These are phyloP conservation scores for Drosophila monieri DNA, from an alignment of 2,888 invertebrate genomes.

Conservation along the genomic window DNA sequence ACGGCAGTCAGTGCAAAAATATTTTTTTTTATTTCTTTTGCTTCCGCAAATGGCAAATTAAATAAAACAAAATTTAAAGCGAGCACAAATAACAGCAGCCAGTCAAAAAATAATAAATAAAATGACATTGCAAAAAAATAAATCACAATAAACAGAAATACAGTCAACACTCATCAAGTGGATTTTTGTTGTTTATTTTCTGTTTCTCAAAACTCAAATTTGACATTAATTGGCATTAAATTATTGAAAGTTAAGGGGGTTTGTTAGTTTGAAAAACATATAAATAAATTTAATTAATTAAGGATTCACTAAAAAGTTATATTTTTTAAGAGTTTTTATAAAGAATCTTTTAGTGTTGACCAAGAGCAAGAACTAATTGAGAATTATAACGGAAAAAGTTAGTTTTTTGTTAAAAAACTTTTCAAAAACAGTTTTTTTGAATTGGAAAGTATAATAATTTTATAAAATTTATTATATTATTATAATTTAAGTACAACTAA, in stretches of 20 bases:
- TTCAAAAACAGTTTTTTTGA: too few relatives aligned
- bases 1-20: slow-evolving; percentile 29
- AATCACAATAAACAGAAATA: slow-evolving; percentile 4
- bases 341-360: too few relatives aligned
- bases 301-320: too few relatives aligned
- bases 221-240: not conserved
- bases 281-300: too few relatives aligned
- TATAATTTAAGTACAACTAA: too few relatives aligned
- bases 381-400: too few relatives aligned
- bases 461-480: not conserved
- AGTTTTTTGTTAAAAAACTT: too few relatives aligned
- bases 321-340: too few relatives aligned
- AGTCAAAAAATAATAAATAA: slow-evolving; percentile 40
- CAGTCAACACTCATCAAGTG: not conserved
- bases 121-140: slow-evolving; percentile 66
- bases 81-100: slow-evolving; percentile 32
- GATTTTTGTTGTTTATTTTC: not conserved
- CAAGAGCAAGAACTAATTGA: too few relatives aligned
- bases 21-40: slow-evolving; percentile 35
- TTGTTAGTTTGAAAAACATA: not conserved
- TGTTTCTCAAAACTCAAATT: not conserved
- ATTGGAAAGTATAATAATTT: too few relatives aligned
- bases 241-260: too few relatives aligned
- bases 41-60: slow-evolving; percentile 68
- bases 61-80: slow-evolving; percentile 57